Conservation (phyloP, 2,888 invertebrate genomes). For the Nemapogon koenigi region DNA sequence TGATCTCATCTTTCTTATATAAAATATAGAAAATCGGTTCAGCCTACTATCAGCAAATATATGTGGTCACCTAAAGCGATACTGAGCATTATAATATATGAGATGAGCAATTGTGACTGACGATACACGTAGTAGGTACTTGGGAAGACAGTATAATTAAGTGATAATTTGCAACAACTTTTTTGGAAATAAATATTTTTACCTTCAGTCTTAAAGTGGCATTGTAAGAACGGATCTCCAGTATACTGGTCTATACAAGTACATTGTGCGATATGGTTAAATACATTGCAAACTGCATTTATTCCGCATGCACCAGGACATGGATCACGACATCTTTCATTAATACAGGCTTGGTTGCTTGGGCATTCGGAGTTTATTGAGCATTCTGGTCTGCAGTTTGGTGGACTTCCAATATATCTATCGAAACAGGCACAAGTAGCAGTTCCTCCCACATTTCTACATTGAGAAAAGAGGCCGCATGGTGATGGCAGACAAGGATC, state of each 20-base stretch:
- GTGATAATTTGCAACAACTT: too few species aligned
- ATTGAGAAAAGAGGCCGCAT: conserved; percentile 70
- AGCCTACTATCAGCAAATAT: too few species aligned
- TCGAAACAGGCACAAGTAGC: conserved; percentile 68
- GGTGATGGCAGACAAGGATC: conserved; percentile 75
- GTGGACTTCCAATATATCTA: conserved; percentile 68
- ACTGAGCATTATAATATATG: too few species aligned
- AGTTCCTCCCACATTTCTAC: conserved; percentile 59
- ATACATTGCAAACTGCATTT: conserved; percentile 62
- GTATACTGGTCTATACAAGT: conserved; percentile 60
- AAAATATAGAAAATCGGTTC: too few species aligned
- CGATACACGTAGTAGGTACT: too few species aligned
- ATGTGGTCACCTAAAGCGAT: too few species aligned
- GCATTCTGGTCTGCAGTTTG: conserved; percentile 74
- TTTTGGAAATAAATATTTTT: conserved; percentile 14
- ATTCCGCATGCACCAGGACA: conserved; percentile 73
- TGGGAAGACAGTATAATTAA: too few species aligned
- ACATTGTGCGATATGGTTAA: conserved; percentile 71
- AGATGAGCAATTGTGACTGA: too few species aligned
- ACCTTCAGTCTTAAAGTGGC: conserved; percentile 40
- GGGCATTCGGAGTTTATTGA: conserved; percentile 74
- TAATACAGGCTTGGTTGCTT: conserved; percentile 69
- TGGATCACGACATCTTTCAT: conserved; percentile 70
- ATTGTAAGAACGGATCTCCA: conserved; percentile 68
- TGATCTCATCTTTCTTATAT: too few species aligned